These are phyloP conservation scores for Lampris megalopsis DNA, from an alignment of 2,113 vertebrate genomes.

Conservation along the genomic window DNA sequence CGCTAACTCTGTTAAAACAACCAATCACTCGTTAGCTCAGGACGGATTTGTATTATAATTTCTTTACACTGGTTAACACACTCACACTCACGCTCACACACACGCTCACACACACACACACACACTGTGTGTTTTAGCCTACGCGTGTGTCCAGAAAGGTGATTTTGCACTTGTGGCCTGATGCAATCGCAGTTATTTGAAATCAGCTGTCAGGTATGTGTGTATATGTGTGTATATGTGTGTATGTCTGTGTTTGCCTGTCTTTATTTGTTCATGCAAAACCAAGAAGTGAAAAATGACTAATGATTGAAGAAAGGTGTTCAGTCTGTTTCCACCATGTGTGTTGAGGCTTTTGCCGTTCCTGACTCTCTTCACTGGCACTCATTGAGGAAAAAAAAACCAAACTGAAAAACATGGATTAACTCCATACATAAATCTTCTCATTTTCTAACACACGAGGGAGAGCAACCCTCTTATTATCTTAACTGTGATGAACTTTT, in stretches of 20 bases:
- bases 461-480: too few relatives aligned
- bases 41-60: neutral
- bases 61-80: neutral
- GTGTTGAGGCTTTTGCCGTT: too few relatives aligned
- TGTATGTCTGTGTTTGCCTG: neutral
- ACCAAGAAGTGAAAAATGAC: too few relatives aligned
- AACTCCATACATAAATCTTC: too few relatives aligned
- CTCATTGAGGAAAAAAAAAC: too few relatives aligned
- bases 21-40: neutral
- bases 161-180: neutral
- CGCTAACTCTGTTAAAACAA: neutral
- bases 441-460: too few relatives aligned
- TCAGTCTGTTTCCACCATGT: too few relatives aligned
- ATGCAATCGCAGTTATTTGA: constrained; percentile 13
- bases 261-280: too few relatives aligned
- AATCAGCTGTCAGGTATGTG: neutral
- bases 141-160: neutral
- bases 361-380: too few relatives aligned
- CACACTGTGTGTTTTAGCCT: neutral
- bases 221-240: constrained; percentile 3
- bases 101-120: constrained; percentile 7
- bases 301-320: too few relatives aligned
- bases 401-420: too few relatives aligned
- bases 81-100: neutral
- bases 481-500: too few relatives aligned